These are phyloP conservation scores for Drosophila vallismaia DNA, from an alignment of 2,888 invertebrate species.

Conservation along the genomic window DNA sequence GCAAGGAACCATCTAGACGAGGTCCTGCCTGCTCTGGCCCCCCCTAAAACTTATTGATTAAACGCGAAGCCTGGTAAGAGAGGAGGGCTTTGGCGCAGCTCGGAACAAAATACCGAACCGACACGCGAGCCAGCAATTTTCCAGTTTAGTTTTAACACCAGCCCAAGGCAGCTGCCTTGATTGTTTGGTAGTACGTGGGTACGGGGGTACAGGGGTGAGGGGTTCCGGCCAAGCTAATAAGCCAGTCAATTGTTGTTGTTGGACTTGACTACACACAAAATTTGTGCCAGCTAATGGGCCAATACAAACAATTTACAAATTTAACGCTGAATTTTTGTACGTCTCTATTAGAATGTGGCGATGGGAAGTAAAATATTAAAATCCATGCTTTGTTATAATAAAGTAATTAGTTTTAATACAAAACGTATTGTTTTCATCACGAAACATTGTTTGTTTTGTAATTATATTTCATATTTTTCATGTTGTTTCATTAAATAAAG, in stretches of 20 bases:
- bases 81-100: conserved; percentile 16
- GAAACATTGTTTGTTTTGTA: background rate
- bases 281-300: conserved; percentile 55
- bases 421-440: conserved; percentile 12
- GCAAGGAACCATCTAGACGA: conserved; percentile 25
- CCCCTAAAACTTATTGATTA: conserved; percentile 67
- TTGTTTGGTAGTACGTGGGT: conserved; percentile 8
- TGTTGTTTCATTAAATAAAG: background rate
- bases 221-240: conserved; percentile 50
- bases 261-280: conserved; percentile 57
- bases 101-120: conserved; percentile 63
- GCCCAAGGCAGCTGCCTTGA: conserved; percentile 37
- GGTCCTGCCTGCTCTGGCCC: background rate
- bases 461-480: background rate
- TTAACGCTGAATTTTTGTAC: conserved; percentile 71
- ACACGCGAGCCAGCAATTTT: conserved; percentile 76
- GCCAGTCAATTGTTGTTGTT: conserved; percentile 58
- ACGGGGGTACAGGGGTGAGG: conserved; percentile 10
- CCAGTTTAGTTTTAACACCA: conserved; percentile 73
- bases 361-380: background rate
- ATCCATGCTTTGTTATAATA: conserved; percentile 31
- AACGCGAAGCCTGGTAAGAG: no score
- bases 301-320: conserved; percentile 75
- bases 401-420: conserved; percentile 33
- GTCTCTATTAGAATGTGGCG: conserved; percentile 42